Base-by-base conservation (phyloP, 2,888 invertebrate species). In the Exocentrus adspersus region DNA sequence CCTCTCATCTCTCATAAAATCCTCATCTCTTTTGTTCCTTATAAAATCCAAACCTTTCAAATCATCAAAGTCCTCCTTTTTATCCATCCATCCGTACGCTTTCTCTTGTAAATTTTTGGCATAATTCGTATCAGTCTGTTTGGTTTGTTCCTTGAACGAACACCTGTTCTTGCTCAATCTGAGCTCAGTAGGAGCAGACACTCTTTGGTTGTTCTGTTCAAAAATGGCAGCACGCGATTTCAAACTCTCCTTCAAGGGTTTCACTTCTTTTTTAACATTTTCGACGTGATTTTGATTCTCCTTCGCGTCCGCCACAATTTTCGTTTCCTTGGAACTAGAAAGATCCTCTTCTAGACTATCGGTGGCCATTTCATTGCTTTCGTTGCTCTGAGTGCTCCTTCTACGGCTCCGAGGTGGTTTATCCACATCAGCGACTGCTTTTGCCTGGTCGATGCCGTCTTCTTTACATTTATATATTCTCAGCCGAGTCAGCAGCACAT, bases 401-500 rank as follows among this genome's bases (percentile, higher is more conserved):
- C 74, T 63, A 19, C 75, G 66, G 41, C 50, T 60, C 6, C 75
- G 63, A 3, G 69, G 69, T 1, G 62, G 63, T 12, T 57, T 53
- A 9, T 70, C 69, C 3, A 14, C 6, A 7, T 66, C 70, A 1
- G 28, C 14, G 1, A 50, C 19, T 10, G 51, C 30, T 45, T 61
- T 60, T 2, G 66, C 20, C 10, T 17, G 16, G 12, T 64, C 64
- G 3, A 64, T 58, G 17, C 41, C 46, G 16, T 77, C 77, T 9
- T 77, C 78, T 54, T 75, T 74, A 32, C 65, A 67, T 46, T 78
- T 78, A 69, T 71, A 78, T 14, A 86, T 84, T 72, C 86, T 86
- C 59, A 82, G 71, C n/a, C 81, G 71, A 7, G 78, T 78, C 46
- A 82, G 83, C 45, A 88, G 84, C 28, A 82, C 78, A 1, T 88